Percentiles rank a stretch among this genome's conserved stretches.
Conservation (phyloP, 1,140 invertebrate species). For the Telenomus remus region DNA sequence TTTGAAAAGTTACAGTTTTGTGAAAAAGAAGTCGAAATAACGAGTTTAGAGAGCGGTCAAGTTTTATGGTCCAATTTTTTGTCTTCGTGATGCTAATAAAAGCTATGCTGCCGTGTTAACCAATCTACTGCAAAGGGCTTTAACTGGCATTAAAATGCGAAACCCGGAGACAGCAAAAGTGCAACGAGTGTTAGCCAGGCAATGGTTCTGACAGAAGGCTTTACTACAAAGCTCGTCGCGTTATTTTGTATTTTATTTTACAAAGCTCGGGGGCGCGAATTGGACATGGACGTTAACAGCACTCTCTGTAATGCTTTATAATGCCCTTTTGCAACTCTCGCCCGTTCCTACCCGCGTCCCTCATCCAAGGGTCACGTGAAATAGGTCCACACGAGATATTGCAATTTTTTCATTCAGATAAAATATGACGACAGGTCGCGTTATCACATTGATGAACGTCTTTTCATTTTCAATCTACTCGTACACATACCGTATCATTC, state of each 20-base stretch:
- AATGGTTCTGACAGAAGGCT: constrained; percentile 74
- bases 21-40: too few species aligned
- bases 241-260: constrained; percentile 73
- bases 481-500: constrained; percentile 25
- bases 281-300: constrained; percentile 75
- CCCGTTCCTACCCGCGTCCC: neutral
- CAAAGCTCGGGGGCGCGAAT: constrained; percentile 63
- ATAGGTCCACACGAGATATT: constrained; percentile 41
- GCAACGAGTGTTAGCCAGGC: constrained; percentile 59
- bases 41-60: constrained; percentile 27
- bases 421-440: constrained; percentile 44
- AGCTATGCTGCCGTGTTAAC: constrained; percentile 47
- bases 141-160: constrained; percentile 58
- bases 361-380: constrained; percentile 41
- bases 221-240: constrained; percentile 65
- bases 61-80: constrained; percentile 29
- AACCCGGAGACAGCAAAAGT: constrained; percentile 57
- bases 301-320: constrained; percentile 74
- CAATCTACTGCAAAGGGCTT: constrained; percentile 56
- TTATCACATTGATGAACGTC: constrained; percentile 49
- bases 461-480: constrained; percentile 37
- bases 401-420: constrained; percentile 48
- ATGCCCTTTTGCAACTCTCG: constrained; percentile 59
- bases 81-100: constrained; percentile 54
- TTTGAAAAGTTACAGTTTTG: too few species aligned